phyloP scores from a whole-genome alignment of 1,140 invertebrate genomes.

The Ladona fulva region DNA sequence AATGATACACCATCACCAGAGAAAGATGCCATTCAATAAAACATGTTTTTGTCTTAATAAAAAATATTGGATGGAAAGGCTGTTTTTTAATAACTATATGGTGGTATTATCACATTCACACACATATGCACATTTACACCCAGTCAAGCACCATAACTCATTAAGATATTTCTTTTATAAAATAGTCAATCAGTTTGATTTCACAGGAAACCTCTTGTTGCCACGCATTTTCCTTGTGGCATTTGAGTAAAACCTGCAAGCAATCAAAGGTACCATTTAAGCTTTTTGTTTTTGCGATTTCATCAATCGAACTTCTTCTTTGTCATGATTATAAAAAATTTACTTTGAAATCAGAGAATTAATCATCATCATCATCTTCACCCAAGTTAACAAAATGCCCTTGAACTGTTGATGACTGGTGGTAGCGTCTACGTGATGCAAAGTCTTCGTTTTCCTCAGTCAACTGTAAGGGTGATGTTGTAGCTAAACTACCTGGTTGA shows the following conservation, averaged over 20 bases:
- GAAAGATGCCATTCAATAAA: not conserved
- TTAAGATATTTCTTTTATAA: not conserved
- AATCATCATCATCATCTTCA: constrained; percentile 29
- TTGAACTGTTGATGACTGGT: constrained; percentile 77
- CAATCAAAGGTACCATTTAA: not conserved
- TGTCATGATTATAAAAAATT: no score
- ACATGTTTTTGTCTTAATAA: not conserved
- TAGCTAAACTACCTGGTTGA: constrained; percentile 69
- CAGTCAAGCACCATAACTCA: not conserved
- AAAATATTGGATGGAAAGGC: not conserved
- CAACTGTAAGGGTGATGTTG: constrained; percentile 59
- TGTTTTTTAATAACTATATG: not conserved
- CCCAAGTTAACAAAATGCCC: constrained; percentile 60
- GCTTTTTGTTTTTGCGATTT: no score
- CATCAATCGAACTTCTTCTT: no score
- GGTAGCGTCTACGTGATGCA: constrained; percentile 77
- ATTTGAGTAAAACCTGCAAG: not conserved
- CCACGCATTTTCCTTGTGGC: no score
- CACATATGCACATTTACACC: not conserved
- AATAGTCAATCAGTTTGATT: not conserved
- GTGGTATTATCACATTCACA: not conserved
- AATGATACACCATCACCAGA: not conserved
- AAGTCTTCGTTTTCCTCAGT: constrained; percentile 96
- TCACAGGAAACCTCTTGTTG: not conserved
- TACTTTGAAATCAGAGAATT: not conserved